These are phyloP conservation scores for Pandemis corylana DNA, from an alignment of 2,888 invertebrate genomes.

Conservation along the genomic window DNA sequence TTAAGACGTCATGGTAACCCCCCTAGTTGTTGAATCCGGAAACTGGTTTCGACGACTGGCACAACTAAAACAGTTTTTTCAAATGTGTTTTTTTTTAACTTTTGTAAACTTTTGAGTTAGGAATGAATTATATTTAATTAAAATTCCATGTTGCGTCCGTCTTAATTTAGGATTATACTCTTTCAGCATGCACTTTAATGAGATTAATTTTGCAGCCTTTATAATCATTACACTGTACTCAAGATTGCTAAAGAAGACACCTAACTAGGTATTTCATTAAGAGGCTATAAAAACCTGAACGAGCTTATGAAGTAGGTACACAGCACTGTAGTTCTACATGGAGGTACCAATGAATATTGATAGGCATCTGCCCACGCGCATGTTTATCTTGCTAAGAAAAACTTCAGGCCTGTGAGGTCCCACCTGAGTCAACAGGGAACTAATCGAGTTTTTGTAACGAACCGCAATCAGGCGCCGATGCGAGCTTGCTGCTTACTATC, in stretches of 20 bases:
- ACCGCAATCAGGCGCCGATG: constrained; percentile 45
- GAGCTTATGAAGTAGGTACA: background rate
- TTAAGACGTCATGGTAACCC: too few relatives aligned
- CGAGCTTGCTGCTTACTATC: constrained; percentile 38
- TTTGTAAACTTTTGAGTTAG: background rate
- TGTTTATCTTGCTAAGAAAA: constrained; percentile 31
- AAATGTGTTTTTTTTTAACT: too few relatives aligned
- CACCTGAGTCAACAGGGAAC: constrained; percentile 36
- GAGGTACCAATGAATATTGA: background rate
- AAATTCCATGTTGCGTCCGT: background rate
- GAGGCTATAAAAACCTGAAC: background rate
- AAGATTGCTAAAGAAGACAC: background rate
- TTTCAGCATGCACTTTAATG: background rate
- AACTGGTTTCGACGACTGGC: too few relatives aligned
- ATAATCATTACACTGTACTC: background rate
- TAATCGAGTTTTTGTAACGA: constrained; percentile 50
- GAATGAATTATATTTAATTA: background rate
- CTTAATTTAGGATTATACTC: background rate
- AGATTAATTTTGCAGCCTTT: background rate
- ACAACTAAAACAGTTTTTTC: too few relatives aligned
- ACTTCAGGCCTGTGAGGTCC: constrained; percentile 9
- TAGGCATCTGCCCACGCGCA: background rate
- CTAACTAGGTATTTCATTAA: background rate
- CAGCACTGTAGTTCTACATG: background rate
- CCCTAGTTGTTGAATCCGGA: too few relatives aligned